Base-by-base conservation (phyloP, 2,113 vertebrate genomes). In the Nothobranchius furzeri region DNA sequence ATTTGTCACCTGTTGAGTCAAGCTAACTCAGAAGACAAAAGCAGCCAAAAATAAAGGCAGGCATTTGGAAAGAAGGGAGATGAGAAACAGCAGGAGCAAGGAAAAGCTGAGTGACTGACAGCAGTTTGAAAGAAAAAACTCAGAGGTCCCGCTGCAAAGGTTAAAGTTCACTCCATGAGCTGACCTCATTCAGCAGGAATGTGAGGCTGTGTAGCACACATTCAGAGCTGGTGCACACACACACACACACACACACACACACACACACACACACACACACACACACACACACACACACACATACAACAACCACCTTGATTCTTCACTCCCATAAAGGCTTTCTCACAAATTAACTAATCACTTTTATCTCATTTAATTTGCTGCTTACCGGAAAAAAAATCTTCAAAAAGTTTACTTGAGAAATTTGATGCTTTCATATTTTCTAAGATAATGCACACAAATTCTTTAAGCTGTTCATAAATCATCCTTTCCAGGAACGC, bases 121-220 rank as follows among this genome's bases (percentile, higher is more conserved):
- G 24, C 6, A 7, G 3, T 56, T 40, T 20, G 17, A 62, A 36
- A 58, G 46, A 42, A 70, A 36, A 46, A 46, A 25, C 11, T 15
- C 20, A 54, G 60, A 43, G 64, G 9, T 6, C 55, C 9, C 0
- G 25, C 54, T 56, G 37, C 1, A 37, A 14, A 64, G 79, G 77
- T 78, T 14, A 78, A 70, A 78, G 75, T 78, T 83, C 71, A 64
- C 25, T 45, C 48, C 3, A 35, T 67, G 37, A 68, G 24, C 24
- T 75, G 76, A 79, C 68, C 76, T 78, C 73, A 82, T 64, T 77
- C 45, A 51, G 37, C 61, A 58, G 65, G 70, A 80, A 80, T 82
- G 73, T 65, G 9, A 42, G 24, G 12, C 30, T 45, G 9, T 58
- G 51, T 48, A 35, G 7, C 7, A 11, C 45, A n/a, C 30, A 43